Evolutionary conservation across 2,888 invertebrate genomes (phyloP), one percentile per base, ranked within the genome.

Genomic region (Ochropleura plecta): DNA sequence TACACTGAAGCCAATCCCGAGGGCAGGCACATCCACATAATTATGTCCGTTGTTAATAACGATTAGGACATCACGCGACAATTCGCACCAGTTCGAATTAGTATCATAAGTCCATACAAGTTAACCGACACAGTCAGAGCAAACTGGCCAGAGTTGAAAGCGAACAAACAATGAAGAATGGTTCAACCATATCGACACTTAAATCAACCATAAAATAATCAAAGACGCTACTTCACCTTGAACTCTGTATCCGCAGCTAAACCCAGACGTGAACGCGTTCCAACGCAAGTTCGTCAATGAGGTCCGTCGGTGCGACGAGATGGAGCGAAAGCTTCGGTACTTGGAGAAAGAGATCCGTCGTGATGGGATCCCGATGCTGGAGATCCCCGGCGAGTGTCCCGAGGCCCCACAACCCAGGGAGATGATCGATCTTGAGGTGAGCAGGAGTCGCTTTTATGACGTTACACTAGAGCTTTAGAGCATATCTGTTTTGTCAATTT

Each of bases 321-420:
- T 99, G 99, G 99, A 99, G 96, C 97, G 99, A 77, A 99, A 99
- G 94, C 97, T 99, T 44, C 98, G 99, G 14, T 99, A 99, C 92
- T 96, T 99, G 91, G 99, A 99, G 95, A 99, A 99, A 91, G 99
- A 99, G 96, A 99, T 99, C 89, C 98, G 99, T 87, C 99, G 99
- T 89, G 99, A 99, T 94, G 98, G 98, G 4, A 99, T 99, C 91
- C 99, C 99, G 0, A 99, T 99, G 99, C 95, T 99, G 91, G 99
- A 99, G 93, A 99, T 99, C 62, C 76, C 99, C 0, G 99, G 99
- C 6, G 99, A 99, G 93, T 99, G 99, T 92, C 99, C 99, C 0
- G 99, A 99, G 95, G 99, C 99, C n/a, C 99, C 99, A 0, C 99
- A 99, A 90, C 99, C 99, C 0, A 97, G 99, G 84, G 99, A 99